Base-by-base conservation (phyloP, 2,888 invertebrate species). In the Calliopum simillimum region DNA sequence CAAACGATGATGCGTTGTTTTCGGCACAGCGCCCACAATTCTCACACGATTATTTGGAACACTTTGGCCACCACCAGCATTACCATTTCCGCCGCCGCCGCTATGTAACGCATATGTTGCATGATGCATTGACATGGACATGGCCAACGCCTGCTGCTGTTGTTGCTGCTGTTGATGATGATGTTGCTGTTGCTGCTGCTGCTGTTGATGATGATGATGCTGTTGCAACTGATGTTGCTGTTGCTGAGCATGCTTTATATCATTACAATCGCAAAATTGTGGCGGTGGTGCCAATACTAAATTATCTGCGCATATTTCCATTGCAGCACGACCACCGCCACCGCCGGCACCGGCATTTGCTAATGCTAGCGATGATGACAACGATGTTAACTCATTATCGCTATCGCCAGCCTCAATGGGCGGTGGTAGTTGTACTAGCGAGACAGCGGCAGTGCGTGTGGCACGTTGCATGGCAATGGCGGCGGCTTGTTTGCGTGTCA, bases 11-110 rank as follows among this genome's bases (percentile, higher is more conserved):
- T 83, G 84, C 77, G 83, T 84, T 69, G 89, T 80, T 87, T 95
- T 95, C 76, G 95, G 94, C 82, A 94, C 90, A 73, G 94, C 92
- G 70, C 93, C 94, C 67, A 95, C 94, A 76, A 95, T 94, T 77
- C 95, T 89, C 69, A 94, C 94, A 78, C 92, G 89, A 68, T 74
- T 74, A 74, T 75, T 77, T 64, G 77, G 72, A 67, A 71, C 71
- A 72, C 75, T 72, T 68, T 82, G 77, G 71, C 77, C 76, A 72
- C 78, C 76, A 76, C 79, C 76, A 44, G 75, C 76, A 74, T 79
- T 77, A 67, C 69, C 68, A 66, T 68, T 69, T 68, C 70, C 71
- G 41, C 67, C 63, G 64, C 74, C 74, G 16, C 65, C 51, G 51
- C 75, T 73, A 75, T 61, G 51, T 70, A 68, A 33, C 58, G 41